Base-by-base conservation (phyloP, 2,888 invertebrate species). In the Phaonia tiefii region DNA sequence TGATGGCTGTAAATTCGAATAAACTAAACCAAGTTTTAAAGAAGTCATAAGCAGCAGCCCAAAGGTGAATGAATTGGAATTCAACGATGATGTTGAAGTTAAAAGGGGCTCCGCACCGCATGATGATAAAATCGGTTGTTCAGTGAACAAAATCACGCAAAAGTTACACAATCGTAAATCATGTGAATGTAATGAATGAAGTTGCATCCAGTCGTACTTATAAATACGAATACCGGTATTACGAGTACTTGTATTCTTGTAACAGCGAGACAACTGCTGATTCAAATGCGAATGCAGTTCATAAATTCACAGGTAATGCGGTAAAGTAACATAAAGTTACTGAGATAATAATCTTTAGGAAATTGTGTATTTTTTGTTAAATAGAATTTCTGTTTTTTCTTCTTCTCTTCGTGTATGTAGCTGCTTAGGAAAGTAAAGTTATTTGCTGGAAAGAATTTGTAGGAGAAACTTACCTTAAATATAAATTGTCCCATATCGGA, bases 401-500 rank as follows among this genome's bases (percentile, higher is more conserved):
- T n/a, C n/a, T n/a, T n/a, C n/a, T n/a, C n/a, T n/a, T n/a, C n/a
- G n/a, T n/a, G n/a, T n/a, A n/a, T n/a, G n/a, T n/a, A n/a, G n/a
- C n/a, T n/a, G n/a, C n/a, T n/a, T n/a, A n/a, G n/a, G n/a, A n/a
- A n/a, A n/a, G n/a, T n/a, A n/a, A n/a, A n/a, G n/a, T n/a, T n/a
- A n/a, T n/a, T n/a, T n/a, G n/a, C n/a, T n/a, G n/a, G n/a, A n/a
- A n/a, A n/a, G n/a, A n/a, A n/a, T n/a, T n/a, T 31, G 31, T 31
- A 31, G 3, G 31, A 31, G 31, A 3, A 65, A 89, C 90, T 89
- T 88, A 92, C 92, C 91, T 94, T 94, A 91, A 93, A 93, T 84
- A 94, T 92, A 88, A 94, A 94, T 89, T 93, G 93, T 82, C 94
- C 94, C 93, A 94, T 94, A 87, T 93, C 93, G 15, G 93, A 93